These are phyloP conservation scores for Euclidia mi DNA, from an alignment of 2,888 invertebrate species.

Conservation along the genomic window DNA sequence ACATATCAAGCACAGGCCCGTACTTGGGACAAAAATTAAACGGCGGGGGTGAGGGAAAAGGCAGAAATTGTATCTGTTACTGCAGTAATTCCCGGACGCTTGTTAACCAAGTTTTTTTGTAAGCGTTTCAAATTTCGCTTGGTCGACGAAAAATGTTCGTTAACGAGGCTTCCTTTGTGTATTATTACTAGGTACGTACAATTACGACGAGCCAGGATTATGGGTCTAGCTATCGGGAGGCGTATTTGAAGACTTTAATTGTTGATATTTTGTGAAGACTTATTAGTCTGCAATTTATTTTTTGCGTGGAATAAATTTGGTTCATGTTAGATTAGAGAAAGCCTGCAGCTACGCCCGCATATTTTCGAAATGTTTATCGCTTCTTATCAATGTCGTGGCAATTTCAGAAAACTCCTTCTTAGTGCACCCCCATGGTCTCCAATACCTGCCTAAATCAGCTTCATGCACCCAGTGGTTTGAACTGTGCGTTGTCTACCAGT, in stretches of 20 bases:
- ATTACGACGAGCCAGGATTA: conserved; percentile 28
- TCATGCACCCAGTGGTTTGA: too few relatives aligned
- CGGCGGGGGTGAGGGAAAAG: conserved; percentile 4
- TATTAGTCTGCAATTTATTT: too few relatives aligned
- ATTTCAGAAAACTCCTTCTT: too few relatives aligned
- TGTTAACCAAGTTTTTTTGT: conserved; percentile 53
- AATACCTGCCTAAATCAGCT: too few relatives aligned
- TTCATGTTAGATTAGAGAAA: too few relatives aligned
- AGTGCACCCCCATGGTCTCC: too few relatives aligned
- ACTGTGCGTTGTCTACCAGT: too few relatives aligned
- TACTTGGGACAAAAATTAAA: conserved; percentile 15
- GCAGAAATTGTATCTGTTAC: conserved; percentile 46
- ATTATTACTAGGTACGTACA: conserved; percentile 33
- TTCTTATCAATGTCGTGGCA: too few relatives aligned
- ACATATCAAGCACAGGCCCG: conserved; percentile 7
- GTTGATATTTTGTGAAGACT: conserved; percentile 3
- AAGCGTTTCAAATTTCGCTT: conserved; percentile 51
- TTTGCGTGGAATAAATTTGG: too few relatives aligned
- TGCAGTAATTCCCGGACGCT: conserved; percentile 50
- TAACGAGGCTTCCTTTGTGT: conserved; percentile 51
- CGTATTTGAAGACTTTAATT: conserved; percentile 9
- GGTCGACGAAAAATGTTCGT: conserved; percentile 37
- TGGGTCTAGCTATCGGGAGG: conserved; percentile 15
- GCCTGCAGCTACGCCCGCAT: too few relatives aligned
- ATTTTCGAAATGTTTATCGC: too few relatives aligned